phyloP scores from a whole-genome alignment of 2,888 invertebrate species.

The Melipona bicolor region DNA sequence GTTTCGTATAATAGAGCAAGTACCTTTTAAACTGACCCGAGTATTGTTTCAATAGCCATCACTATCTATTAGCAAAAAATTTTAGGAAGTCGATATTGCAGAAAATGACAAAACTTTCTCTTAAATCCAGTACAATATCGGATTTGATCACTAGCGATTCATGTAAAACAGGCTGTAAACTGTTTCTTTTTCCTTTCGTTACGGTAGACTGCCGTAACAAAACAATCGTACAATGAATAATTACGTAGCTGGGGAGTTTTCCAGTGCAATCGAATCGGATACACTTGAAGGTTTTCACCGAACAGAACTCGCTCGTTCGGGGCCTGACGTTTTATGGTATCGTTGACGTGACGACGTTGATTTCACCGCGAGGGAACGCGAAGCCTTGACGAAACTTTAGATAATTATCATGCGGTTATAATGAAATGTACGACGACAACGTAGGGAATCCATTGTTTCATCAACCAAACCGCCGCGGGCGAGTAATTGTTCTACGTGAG shows the following conservation, averaged over 20 bases:
- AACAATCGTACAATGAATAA: background rate
- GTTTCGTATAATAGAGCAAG: no score
- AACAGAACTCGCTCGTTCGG: conserved; percentile 27
- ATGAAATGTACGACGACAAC: conserved; percentile 19
- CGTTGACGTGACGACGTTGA: conserved; percentile 49
- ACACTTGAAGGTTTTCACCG: conserved; percentile 54
- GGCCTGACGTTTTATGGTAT: conserved; percentile 53
- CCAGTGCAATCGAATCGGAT: conserved; percentile 29
- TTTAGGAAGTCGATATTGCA: no score
- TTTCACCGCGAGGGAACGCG: conserved; percentile 62
- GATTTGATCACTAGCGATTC: no score
- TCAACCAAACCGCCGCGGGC: background rate
- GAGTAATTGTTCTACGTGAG: conserved; percentile 32
- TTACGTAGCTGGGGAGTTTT: background rate
- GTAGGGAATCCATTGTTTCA: conserved; percentile 27
- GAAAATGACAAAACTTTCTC: no score
- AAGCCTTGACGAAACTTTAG: conserved; percentile 55
- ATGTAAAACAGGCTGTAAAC: no score
- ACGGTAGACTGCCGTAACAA: no score
- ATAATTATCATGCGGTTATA: conserved; percentile 42
- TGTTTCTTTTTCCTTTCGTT: no score
- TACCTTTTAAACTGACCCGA: no score
- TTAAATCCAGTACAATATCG: no score
- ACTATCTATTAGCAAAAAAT: no score
- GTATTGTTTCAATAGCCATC: no score